These are phyloP conservation scores for Myzus persicae DNA, from an alignment of 1,140 invertebrate species.

Conservation along the genomic window DNA sequence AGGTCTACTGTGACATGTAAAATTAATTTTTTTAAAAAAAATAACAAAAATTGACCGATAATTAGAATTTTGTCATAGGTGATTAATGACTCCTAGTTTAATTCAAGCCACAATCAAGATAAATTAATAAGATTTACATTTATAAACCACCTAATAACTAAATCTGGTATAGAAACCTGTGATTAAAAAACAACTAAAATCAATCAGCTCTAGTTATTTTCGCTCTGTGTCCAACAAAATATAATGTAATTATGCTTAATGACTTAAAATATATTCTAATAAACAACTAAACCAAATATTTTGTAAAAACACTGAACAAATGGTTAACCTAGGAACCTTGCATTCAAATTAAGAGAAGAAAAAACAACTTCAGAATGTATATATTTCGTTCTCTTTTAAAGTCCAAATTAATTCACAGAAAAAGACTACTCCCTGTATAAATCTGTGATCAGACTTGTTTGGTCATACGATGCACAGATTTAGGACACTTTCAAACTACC, in stretches of 20 bases:
- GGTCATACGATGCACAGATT: too few species aligned
- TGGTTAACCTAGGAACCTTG: neutral
- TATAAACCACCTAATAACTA: neutral
- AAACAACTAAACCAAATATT: neutral
- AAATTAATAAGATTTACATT: neutral
- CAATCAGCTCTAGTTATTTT: neutral
- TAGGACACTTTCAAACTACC: too few species aligned
- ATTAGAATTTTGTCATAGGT: neutral
- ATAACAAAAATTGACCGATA: neutral
- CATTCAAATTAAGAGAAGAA: too few species aligned
- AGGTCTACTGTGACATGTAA: neutral
- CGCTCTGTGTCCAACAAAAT: neutral
- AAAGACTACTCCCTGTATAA: too few species aligned
- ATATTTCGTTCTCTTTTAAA: neutral
- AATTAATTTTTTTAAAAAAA: neutral
- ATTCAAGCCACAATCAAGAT: neutral
- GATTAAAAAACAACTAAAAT: neutral
- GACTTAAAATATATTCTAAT: neutral
- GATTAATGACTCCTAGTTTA: neutral
- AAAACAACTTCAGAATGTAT: neutral
- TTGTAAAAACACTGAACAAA: neutral
- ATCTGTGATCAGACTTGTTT: too few species aligned
- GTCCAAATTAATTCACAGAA: too few species aligned
- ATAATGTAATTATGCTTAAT: neutral
- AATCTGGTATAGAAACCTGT: neutral